Evolutionary conservation across 2,888 invertebrate genomes (phyloP), one percentile per base, ranked within the genome.

Genomic region (Chloromyia formosa): DNA sequence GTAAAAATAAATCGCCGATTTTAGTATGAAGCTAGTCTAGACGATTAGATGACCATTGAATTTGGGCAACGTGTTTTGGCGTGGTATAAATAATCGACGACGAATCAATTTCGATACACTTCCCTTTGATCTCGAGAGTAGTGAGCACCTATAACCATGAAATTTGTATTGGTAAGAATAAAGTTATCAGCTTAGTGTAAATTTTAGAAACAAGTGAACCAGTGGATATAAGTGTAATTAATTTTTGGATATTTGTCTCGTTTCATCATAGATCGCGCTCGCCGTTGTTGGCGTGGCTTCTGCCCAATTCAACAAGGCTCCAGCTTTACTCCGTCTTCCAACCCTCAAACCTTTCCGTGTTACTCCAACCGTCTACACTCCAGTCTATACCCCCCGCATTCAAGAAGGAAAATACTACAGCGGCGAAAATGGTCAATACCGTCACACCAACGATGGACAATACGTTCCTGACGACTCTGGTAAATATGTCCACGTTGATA

Each of bases 401-500:
- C 42, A 58, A 0, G 42, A 62, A 45, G 76, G 75, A 14, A 68
- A 61, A 58, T 76, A 76, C 62, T 73, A 64, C 42, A n/a, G 42
- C 4, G 35, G 20, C 16, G 72, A 87, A 62, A 86, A 87, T 75
- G 87, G 87, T 3, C 84, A 83, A 79, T 88, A 88, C 78, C 85
- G 85, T 64, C 83, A 86, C 78, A 85, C 81, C 72, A 81, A 83
- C 18, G 87, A 87, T 78, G 90, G 89, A 1, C 87, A 87, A 80
- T 90, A 90, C 78, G 77, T 85, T 20, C 88, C 87, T 0, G 86
- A 88, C 1, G 85, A 88, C 56, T 88, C 88, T 77, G 89, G 89
- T 10, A 86, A 83, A 79, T 89, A 89, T 79, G 84, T 84, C 0
- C 88, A 88, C 66, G 84, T 87, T 49, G 86, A 86, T 54, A 79